These are phyloP conservation scores for Chloroclystis v-ata DNA, from an alignment of 2,888 invertebrate species.

Conservation along the genomic window DNA sequence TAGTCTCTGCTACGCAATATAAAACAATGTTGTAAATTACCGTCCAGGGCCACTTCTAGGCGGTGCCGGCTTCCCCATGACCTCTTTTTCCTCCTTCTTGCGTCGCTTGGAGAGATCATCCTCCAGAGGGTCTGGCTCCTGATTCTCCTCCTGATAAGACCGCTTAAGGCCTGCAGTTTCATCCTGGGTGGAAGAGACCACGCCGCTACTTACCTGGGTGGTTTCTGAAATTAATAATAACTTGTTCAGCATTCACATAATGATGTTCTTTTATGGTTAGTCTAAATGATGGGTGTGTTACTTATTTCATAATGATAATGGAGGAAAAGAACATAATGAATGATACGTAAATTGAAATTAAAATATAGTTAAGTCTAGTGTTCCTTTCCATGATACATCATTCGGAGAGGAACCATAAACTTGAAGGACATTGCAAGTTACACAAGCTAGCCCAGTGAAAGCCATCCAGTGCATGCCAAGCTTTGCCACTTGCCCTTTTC, in stretches of 20 bases:
- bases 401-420: background rate
- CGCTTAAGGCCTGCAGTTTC: slow-evolving; percentile 50
- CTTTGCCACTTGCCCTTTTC: slow-evolving; percentile 46
- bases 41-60: slow-evolving; percentile 56
- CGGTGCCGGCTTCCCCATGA: slow-evolving; percentile 70
- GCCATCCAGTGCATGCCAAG: slow-evolving; percentile 21
- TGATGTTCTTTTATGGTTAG: background rate
- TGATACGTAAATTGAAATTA: slow-evolving; percentile 7
- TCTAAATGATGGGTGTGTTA: background rate
- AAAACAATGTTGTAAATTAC: slow-evolving; percentile 33
- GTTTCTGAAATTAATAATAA: slow-evolving; percentile 32
- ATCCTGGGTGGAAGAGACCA: slow-evolving; percentile 65
- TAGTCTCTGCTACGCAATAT: background rate
- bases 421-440: slow-evolving; percentile 10
- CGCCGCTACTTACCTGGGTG: slow-evolving; percentile 57
- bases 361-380: background rate
- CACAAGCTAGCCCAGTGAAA: slow-evolving; percentile 21
- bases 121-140: slow-evolving; percentile 70
- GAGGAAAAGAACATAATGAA: slow-evolving; percentile 14
- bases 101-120: slow-evolving; percentile 86
- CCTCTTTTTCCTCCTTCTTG: slow-evolving; percentile 81
- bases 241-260: background rate
- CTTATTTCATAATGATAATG: slow-evolving; percentile 18
- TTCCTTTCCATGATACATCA: background rate
- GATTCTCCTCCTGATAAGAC: slow-evolving; percentile 68